Conservation (phyloP, 1,140 invertebrate species). For the Hetaerina americana region DNA sequence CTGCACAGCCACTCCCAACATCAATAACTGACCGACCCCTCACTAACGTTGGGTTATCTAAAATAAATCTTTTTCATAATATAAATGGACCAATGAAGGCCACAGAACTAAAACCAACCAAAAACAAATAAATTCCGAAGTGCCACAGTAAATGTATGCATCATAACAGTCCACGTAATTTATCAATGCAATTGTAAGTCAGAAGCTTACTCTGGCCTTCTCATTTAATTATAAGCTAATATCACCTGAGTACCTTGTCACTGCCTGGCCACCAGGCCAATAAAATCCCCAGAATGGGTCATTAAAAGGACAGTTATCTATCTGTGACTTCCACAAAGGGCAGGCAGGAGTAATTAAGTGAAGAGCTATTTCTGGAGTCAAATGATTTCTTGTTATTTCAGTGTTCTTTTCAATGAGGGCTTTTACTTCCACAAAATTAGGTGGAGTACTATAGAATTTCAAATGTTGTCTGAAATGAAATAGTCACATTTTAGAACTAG, state of each 20-base stretch:
- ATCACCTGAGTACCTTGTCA: conserved; percentile 36
- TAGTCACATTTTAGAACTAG: no score
- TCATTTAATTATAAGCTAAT: no score
- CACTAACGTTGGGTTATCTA: conserved; percentile 29
- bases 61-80: conserved; percentile 34
- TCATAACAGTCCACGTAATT: neutral
- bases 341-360: conserved; percentile 37
- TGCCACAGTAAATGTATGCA: neutral
- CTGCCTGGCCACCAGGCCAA: conserved; percentile 43
- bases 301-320: conserved; percentile 23
- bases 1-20: conserved; percentile 31
- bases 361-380: conserved; percentile 39
- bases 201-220: no score
- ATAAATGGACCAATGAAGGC: conserved; percentile 19
- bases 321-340: conserved; percentile 30
- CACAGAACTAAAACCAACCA: neutral
- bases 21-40: conserved; percentile 24
- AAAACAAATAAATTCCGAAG: neutral
- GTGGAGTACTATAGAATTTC: no score
- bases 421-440: no score
- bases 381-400: conserved; percentile 29
- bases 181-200: neutral
- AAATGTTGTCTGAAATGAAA: no score
- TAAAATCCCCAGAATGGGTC: conserved; percentile 44
- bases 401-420: conserved; percentile 16